These are phyloP conservation scores for Eucera pruinosa DNA, from an alignment of 2,888 invertebrate species.

Conservation along the genomic window DNA sequence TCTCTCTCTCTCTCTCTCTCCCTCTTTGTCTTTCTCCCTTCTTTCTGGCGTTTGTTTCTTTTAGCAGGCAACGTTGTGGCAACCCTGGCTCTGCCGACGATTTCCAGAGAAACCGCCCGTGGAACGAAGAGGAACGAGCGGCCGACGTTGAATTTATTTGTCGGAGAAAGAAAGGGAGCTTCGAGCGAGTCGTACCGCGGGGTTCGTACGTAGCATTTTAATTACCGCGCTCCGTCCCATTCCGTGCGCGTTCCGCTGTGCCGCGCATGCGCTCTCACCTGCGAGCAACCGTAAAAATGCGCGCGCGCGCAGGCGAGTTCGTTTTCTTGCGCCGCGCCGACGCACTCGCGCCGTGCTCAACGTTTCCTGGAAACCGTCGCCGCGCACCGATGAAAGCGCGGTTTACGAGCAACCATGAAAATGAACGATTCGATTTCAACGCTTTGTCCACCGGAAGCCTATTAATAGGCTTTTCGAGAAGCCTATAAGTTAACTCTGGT, in stretches of 20 bases:
- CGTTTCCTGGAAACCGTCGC: slow-evolving; percentile 41
- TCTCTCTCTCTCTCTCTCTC: background rate
- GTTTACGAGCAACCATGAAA: background rate
- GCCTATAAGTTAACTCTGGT: no score
- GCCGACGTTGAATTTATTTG: slow-evolving; percentile 52
- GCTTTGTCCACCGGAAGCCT: no score
- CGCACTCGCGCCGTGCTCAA: slow-evolving; percentile 25
- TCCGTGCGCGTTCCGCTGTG: slow-evolving; percentile 45
- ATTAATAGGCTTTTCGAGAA: no score
- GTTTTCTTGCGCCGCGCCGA: slow-evolving; percentile 44
- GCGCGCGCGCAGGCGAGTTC: slow-evolving; percentile 35
- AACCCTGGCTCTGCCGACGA: slow-evolving; percentile 26
- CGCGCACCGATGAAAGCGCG: no score
- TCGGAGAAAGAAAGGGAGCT: slow-evolving; percentile 50
- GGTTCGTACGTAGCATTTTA: slow-evolving; percentile 63
- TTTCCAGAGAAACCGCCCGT: slow-evolving; percentile 52
- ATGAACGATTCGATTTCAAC: slow-evolving; percentile 7
- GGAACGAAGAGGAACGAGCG: slow-evolving; percentile 39
- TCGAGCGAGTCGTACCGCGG: slow-evolving; percentile 44
- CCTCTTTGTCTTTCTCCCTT: no score
- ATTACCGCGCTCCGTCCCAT: slow-evolving; percentile 58
- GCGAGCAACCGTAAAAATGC: slow-evolving; percentile 43
- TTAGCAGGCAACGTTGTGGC: slow-evolving; percentile 32
- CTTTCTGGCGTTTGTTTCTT: slow-evolving; percentile 27
- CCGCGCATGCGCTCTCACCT: slow-evolving; percentile 37